phyloP scores from a whole-genome alignment of 1,140 invertebrate species.

The Potamilus streckersoni region DNA sequence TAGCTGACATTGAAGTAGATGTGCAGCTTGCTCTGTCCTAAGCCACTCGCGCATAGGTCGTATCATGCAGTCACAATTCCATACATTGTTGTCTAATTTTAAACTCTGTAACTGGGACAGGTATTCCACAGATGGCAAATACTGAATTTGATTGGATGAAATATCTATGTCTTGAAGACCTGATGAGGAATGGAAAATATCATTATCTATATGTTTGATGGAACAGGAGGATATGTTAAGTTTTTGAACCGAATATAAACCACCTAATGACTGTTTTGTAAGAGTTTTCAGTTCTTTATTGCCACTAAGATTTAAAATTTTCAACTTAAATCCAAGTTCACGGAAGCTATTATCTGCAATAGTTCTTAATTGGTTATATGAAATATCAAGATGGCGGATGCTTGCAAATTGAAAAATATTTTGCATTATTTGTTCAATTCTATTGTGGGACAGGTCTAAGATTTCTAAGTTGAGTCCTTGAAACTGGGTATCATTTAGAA shows the following conservation, averaged over 20 bases:
- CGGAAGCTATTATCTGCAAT: slow-evolving; percentile 10
- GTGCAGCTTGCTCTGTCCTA: background rate
- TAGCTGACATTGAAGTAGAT: background rate
- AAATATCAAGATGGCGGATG: slow-evolving; percentile 19
- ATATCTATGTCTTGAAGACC: slow-evolving; percentile 13
- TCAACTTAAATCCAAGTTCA: slow-evolving; percentile 11
- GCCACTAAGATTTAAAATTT: slow-evolving; percentile 16
- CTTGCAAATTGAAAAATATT: slow-evolving; percentile 13
- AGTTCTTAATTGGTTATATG: slow-evolving; percentile 9
- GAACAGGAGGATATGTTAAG: slow-evolving; percentile 24
- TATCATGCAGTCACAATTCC: slow-evolving; percentile 35
- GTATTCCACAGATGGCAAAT: slow-evolving; percentile 1
- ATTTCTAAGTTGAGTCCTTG: slow-evolving; percentile 11
- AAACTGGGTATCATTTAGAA: slow-evolving; percentile 19
- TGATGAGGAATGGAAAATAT: slow-evolving; percentile 4
- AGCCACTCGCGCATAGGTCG: slow-evolving; percentile 28
- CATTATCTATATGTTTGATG: background rate
- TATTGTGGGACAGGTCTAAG: slow-evolving; percentile 21
- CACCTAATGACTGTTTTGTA: slow-evolving; percentile 6
- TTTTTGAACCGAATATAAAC: slow-evolving; percentile 8
- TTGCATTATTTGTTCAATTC: slow-evolving; percentile 5
- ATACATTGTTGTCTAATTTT: slow-evolving; percentile 24
- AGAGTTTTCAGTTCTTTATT: slow-evolving; percentile 12
- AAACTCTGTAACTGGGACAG: slow-evolving; percentile 7
- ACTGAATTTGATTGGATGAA: slow-evolving; percentile 19